These are phyloP conservation scores for Amyelois transitella DNA, from an alignment of 1,140 invertebrate genomes.

Conservation along the genomic window DNA sequence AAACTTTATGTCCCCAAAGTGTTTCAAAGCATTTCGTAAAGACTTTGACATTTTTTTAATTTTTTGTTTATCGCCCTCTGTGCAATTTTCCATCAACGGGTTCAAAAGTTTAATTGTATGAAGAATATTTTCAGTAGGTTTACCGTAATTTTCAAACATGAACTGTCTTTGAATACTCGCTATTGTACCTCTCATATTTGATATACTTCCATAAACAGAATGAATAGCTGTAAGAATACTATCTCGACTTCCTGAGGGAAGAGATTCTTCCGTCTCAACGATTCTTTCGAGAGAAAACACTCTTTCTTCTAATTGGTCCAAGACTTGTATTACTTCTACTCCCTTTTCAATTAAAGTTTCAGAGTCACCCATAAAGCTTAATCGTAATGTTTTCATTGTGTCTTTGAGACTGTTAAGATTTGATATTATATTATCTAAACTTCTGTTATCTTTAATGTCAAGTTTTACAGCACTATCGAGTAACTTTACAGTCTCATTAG, in stretches of 20 bases:
- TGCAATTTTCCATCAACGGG: constrained; percentile 19
- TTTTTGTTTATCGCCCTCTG: constrained; percentile 16
- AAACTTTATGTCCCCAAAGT: constrained; percentile 68
- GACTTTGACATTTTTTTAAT: constrained; percentile 46
- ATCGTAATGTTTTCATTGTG: constrained; percentile 35
- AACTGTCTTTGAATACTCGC: constrained; percentile 57
- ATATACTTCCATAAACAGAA: constrained; percentile 55
- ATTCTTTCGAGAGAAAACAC: constrained; percentile 54
- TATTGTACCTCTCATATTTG: constrained; percentile 62
- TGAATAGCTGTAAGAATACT: constrained; percentile 47
- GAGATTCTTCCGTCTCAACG: constrained; percentile 20
- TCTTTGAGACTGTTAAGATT: constrained; percentile 41
- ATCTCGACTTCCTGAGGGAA: constrained; percentile 30
- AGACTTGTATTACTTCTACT: constrained; percentile 39
- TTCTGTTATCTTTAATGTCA: constrained; percentile 16
- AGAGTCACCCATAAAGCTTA: constrained; percentile 31
- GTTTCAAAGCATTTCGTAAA: constrained; percentile 52
- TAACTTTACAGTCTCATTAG: constrained; percentile 41
- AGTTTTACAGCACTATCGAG: constrained; percentile 36
- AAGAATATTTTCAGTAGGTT: constrained; percentile 46
- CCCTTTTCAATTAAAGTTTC: constrained; percentile 51
- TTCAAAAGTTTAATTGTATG: constrained; percentile 42
- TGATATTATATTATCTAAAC: constrained; percentile 30
- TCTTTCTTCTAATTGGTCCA: constrained; percentile 52
- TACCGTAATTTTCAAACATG: constrained; percentile 60